Evolutionary conservation across 2,113 vertebrate genomes (phyloP).

Genomic region (Sorex araneus): DNA sequence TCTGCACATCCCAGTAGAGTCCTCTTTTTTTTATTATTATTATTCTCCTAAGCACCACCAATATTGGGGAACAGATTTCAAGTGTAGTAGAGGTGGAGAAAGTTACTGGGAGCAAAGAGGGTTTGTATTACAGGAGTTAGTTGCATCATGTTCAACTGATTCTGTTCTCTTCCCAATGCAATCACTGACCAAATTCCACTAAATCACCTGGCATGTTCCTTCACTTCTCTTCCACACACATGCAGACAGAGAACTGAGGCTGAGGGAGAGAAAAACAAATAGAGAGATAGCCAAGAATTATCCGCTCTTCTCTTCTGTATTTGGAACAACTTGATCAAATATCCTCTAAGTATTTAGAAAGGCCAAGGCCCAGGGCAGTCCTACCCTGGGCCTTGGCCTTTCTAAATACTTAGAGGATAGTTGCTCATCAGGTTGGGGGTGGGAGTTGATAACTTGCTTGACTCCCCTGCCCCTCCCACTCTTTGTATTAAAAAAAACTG

Average conservation of each 20-base stretch:
- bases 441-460: neutral
- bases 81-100: neutral
- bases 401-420: neutral
- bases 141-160: slow-evolving; percentile 1
- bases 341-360: too few species aligned
- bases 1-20: neutral
- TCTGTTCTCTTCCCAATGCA: neutral
- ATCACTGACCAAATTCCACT: neutral
- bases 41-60: neutral
- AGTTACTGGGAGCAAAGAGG: neutral
- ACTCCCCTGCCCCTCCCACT: too few species aligned
- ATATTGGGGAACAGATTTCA: neutral
- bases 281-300: neutral
- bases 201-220: neutral
- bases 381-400: neutral
- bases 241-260: slow-evolving; percentile 4
- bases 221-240: neutral
- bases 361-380: too few species aligned
- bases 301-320: neutral
- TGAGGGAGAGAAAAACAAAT: neutral
- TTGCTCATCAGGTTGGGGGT: neutral
- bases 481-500: neutral
- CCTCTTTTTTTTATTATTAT: neutral
- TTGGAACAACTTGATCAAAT: neutral
- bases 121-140: neutral